Base-by-base conservation (phyloP, 1,140 invertebrate genomes). In the Solenopsis invicta region DNA sequence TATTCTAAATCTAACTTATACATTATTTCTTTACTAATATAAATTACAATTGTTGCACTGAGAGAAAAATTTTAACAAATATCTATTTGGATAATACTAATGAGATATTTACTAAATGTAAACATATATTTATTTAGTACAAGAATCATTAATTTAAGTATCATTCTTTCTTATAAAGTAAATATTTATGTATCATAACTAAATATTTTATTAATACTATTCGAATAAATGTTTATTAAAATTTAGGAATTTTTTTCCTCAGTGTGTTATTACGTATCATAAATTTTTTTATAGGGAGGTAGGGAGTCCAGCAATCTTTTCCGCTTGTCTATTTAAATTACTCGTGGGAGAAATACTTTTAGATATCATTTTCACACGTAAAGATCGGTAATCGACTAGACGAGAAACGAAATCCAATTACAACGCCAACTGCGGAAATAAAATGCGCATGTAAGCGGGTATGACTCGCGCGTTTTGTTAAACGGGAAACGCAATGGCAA, bases 391-490 rank as follows among this genome's bases (percentile, higher is more conserved):
- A 56, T 81, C 45, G 59, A 72, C 16, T 52, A 56, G 37, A 5
- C 66, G 50, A 59, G 24, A 41, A 34, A 48, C 24, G 12, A 74
- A 74, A 82, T 59, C n/a, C 34, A 21, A 48, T 69, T 56, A 59
- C 37, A 37, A 59, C 5, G 48, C 37, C 52, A 45, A 56, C 24
- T 52, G 66, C 66, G 67, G 67, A 82, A 82, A 74, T 74, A 48
- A 59, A 16, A 16, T 21, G 80, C 18, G 21, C 24, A 50, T 34
- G 45, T 29, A 29, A 52, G n/a, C 45, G 13, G 6, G 34, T 48
- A 48, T 45, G 76, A 74, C 66, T 56, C 21, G 67, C 34, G 21
- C 52, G 50, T 54, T 80, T 69, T n/a, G 16, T 74, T 61, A 41
- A 56, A 45, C 16, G 69, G 37, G 48, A 74, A 72, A 18, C 80